Evolutionary conservation across 2,113 vertebrate genomes (phyloP), one percentile per base, ranked within the genome.

Genomic region (Dromaius novaehollandiae): DNA sequence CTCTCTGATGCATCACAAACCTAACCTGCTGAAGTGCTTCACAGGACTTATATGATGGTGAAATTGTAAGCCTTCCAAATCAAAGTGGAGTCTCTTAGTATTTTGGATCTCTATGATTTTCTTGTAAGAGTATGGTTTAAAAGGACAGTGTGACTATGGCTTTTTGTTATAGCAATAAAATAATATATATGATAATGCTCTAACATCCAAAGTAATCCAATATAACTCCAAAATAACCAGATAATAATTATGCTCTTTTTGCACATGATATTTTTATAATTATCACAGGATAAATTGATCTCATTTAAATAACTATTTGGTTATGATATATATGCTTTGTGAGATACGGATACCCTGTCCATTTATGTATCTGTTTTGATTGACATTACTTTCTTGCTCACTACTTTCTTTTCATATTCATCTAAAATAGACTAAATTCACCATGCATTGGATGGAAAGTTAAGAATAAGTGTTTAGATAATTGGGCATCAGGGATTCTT

Each of bases 401-500:
- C 79, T 94, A 91, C 87, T 71, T 93, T 80, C 81, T 96, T 95
- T 90, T 86, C 86, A 64, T 96, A 88, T 97, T 90, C 86, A 94
- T 95, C 96, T 97, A 88, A 96, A 97, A 96, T 86, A 51, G 93
- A 89, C 89, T 95, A 96, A 95, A 95, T 96, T 97, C 96, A 97
- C 97, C 96, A 97, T 92, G 93, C 63, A 6, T 28, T 69, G 97
- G 96, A 94, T 86, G 82, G 85, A 97, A 97, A 97, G 89, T 97
- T 95, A 93, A 96, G 96, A 95, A 78, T 94, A 95, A 96, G 89
- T 90, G 95, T 97, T 98, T 94, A 95, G 94, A 96, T 98, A 98
- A 98, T 98, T 98, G 97, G 98, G 87, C 98, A 97, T 97, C 56
- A 51, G 98, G 98, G 98, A 98, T 97, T 97, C 96, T 97, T 96